Evolutionary conservation across 1,140 invertebrate genomes (phyloP), one percentile per base, ranked within the genome.

Genomic region (Ostrea denselamellosa): DNA sequence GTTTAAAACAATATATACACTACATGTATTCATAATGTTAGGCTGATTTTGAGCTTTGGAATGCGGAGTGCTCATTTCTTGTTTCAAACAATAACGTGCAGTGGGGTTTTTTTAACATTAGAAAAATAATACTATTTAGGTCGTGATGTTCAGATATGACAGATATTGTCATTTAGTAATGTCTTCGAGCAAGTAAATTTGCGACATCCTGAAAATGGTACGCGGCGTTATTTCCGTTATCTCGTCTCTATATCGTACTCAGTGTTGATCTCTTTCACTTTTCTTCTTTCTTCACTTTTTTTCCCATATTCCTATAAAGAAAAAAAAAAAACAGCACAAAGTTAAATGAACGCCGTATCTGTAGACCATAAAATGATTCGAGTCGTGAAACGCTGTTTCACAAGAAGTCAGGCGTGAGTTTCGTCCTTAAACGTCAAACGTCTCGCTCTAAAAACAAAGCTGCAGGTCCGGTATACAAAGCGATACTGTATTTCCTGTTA

Each of bases 361-460:
- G 28, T 25, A 77, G 68, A 77, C 68, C 68, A 77, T 77, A 77
- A 77, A 77, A 77, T 77, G 68, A 77, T 77, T 28, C 68, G 68
- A 77, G 12, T 77, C 68, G 68, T 77, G 68, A 77, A 77, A 77
- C 28, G 28, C 25, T 77, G 22, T 77, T 77, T 34, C 68, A 77
- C 25, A 77, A 25, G 68, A 77, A 77, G 25, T 77, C 25, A 34
- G 28, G 22, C 68, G 68, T 77, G 68, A 77, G 25, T 77, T 25
- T 25, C 9, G 25, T 77, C 68, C 25, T 77, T 34, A 77, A 28
- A 34, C 68, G 68, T 77, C 68, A 34, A 25, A 25, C 68, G 28
- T 77, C 22, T 28, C 28, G 22, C 68, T 77, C 68, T 77, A 28
- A 77, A 77, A 77, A 77, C 28, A 77, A 77, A 71, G 28, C 22